Evolutionary conservation across 2,888 invertebrate genomes (phyloP), one percentile per base, ranked within the genome.

Genomic region (Sisyra terminalis): DNA sequence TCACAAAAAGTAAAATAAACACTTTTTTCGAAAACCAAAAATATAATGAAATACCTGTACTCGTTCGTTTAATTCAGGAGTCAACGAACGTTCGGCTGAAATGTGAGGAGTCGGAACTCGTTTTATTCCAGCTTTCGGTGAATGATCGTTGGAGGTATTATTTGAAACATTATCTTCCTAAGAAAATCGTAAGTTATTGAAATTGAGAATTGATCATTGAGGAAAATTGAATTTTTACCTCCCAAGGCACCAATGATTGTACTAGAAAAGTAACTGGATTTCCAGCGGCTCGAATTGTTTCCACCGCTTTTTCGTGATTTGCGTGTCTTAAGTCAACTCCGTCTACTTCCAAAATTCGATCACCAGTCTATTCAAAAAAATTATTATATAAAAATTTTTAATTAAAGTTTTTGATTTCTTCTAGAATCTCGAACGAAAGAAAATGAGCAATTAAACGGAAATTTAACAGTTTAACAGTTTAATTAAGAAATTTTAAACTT

Each of bases 291-390:
- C 89, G 81, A 56, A 98, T 97, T 8, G 90, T 82, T 61, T 90
- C 83, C 9, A 98, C 94, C 2, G 96, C 96, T 50, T 81, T 72
- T 56, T 94, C 94, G 57, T 97, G 96, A 49, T 85, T 88, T 6
- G 93, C 89, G 48, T 85, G 78, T 45, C 89, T 69, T 40, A 98
- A 74, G 65, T 93, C 90, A 18, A 81, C 73, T 8, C 89, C 92
- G 56, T 92, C 92, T 18, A 98, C 89, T 60, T 90, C 88, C 48
- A 90, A 64, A 53, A 90, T 88, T 44, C 88, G 69, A 62, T 90
- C 90, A 1, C 90, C 90, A 43, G 84, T 83, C 80, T 88, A 67
- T 14, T 70, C 61, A 47, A 48, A 45, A 48, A 43, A 32, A 44
- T 38, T 38, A 36, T 38, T 31, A 38, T 42, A 30, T 42, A 29